Evolutionary conservation across 2,888 invertebrate genomes (phyloP), one percentile per base, ranked within the genome.

Genomic region (Antheraea yamamai): DNA sequence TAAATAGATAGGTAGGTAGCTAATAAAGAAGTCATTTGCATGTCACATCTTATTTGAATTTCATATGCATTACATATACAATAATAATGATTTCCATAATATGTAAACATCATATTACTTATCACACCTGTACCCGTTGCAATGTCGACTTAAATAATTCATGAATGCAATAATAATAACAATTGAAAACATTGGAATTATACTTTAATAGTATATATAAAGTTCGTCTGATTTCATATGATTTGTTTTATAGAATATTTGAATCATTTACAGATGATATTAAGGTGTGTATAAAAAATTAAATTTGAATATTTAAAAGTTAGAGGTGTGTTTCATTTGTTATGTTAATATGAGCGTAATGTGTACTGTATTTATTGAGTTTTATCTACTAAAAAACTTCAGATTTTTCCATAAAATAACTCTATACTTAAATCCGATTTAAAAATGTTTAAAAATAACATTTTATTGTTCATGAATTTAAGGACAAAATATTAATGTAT

Each of bases 31-130:
- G 16, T 66, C 12, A 66, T 30, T 14, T 66, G 26, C 14, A 70
- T 68, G 20, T n/a, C 68, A 68, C 35, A 35, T 70, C 70, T 70
- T 39, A 70, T 70, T 80, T 78, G 78, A 79, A 79, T 78, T 80
- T 78, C 77, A 78, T 77, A 80, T 79, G 73, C 70, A 77, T 75
- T 77, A 73, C 77, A 78, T 76, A 79, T 77, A 76, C 77, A 77
- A 78, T 76, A 75, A 77, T 76, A 74, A 75, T 77, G 76, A 70
- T 70, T 70, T 70, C 35, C 70, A 70, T 70, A 70, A 39, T 12
- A 39, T 66, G 4, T 70, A 70, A 70, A 70, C 70, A 39, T 39
- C n/a, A 20, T 39, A 70, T 18, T 70, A 23, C 70, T 39, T 39
- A 70, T 70, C 39, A 18, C 18, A 70, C 71, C 75, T 75, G 75